These are phyloP conservation scores for Smutsia temminckii DNA, from an alignment of 2,797 vertebrate genomes.

Conservation along the genomic window DNA sequence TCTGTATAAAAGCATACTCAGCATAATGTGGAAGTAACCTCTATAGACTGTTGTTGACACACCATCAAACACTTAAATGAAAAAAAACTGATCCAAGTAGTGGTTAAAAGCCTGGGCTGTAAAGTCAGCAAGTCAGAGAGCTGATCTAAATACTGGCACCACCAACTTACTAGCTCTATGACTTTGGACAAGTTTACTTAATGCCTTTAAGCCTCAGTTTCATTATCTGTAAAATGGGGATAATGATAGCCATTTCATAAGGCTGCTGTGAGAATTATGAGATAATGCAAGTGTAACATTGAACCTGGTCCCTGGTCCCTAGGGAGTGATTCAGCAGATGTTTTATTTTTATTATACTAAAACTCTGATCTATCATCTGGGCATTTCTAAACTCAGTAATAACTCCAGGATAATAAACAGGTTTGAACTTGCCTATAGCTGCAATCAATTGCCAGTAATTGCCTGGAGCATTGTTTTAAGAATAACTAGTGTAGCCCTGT, in stretches of 20 bases:
- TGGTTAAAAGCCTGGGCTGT: background rate
- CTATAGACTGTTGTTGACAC: background rate
- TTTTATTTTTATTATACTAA: slow-evolving; percentile 40
- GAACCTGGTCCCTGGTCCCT: background rate
- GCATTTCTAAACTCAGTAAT: slow-evolving; percentile 1
- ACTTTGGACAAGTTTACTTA: background rate
- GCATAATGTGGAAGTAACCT: background rate
- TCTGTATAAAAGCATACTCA: background rate
- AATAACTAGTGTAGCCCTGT: background rate
- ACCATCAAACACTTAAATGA: background rate
- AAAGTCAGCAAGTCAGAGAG: background rate
- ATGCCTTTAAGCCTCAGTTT: background rate
- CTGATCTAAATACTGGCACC: background rate
- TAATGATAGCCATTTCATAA: background rate
- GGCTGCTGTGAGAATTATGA: background rate
- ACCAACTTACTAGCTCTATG: background rate
- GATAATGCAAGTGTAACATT: background rate
- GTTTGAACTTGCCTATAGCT: background rate
- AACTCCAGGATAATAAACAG: slow-evolving; percentile 19
- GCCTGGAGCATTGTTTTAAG: background rate
- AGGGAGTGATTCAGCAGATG: background rate
- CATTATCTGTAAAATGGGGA: background rate
- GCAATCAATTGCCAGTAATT: background rate
- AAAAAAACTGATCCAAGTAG: background rate
- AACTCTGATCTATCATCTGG: background rate